Conservation (phyloP, 2,888 invertebrate genomes). For the Patella ulyssiponensis region DNA sequence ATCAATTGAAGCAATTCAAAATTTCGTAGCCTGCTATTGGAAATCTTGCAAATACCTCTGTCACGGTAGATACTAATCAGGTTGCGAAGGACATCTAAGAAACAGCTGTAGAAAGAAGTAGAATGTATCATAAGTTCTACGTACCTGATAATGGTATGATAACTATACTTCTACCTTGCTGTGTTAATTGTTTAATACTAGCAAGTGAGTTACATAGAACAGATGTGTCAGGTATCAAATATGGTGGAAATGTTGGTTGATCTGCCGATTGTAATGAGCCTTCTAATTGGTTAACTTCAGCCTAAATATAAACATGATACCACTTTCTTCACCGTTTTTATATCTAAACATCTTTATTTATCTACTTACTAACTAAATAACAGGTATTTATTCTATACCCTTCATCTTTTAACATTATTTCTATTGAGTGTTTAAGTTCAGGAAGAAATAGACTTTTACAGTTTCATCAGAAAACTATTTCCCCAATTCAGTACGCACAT, state of each 20-base stretch:
- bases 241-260: conserved; percentile 79
- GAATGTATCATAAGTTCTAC: conserved; percentile 54
- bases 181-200: conserved; percentile 86
- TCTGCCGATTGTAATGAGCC: conserved; percentile 70
- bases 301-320: conserved; percentile 65
- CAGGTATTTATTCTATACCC: neutral
- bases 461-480: no score
- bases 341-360: neutral
- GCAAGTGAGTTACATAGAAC: conserved; percentile 84
- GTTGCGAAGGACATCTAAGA: no score
- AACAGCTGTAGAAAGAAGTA: no score
- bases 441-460: no score
- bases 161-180: conserved; percentile 86
- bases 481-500: no score
- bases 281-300: conserved; percentile 90
- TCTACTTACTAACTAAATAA: neutral
- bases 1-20: no score
- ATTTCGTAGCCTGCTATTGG: no score
- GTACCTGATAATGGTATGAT: conserved; percentile 90
- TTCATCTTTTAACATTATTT: no score
- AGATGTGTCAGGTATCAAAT: conserved; percentile 89
- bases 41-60: no score
- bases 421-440: no score
- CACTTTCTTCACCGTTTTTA: neutral
- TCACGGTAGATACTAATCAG: no score